These are phyloP conservation scores for Anolis carolinensis DNA, from an alignment of 2,113 vertebrate genomes.

Conservation along the genomic window DNA sequence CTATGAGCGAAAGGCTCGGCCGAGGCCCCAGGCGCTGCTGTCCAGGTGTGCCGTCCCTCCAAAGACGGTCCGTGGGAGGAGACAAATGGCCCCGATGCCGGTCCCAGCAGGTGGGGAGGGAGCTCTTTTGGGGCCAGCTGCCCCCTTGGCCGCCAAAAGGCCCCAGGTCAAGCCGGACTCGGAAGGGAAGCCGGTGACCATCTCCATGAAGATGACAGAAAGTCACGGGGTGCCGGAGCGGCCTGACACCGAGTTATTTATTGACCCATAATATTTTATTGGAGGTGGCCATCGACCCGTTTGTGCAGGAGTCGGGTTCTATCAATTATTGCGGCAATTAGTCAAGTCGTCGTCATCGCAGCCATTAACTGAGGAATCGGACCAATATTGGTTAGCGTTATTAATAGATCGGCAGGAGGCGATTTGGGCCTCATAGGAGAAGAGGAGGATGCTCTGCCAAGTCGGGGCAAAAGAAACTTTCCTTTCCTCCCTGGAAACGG, in stretches of 20 bases:
- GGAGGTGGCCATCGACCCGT: constrained; percentile 83
- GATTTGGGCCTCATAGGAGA: constrained; percentile 31
- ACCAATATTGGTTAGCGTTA: constrained; percentile 73
- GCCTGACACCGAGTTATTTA: constrained; percentile 75
- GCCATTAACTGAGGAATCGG: constrained; percentile 72
- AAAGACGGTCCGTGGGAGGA: constrained; percentile 71
- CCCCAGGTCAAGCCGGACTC: constrained; percentile 72
- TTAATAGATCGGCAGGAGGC: constrained; percentile 58
- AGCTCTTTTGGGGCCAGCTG: constrained; percentile 78
- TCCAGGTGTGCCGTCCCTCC: constrained; percentile 74
- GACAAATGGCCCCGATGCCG: constrained; percentile 72
- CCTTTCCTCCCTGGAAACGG: not conserved
- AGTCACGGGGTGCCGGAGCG: constrained; percentile 23
- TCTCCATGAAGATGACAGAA: not conserved
- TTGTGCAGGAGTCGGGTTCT: constrained; percentile 78
- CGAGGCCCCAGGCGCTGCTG: constrained; percentile 63
- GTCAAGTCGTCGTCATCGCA: constrained; percentile 80
- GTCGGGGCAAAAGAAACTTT: constrained; percentile 17
- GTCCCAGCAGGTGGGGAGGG: constrained; percentile 54
- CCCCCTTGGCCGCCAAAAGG: constrained; percentile 49
- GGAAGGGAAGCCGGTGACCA: constrained; percentile 33
- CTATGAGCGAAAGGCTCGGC: constrained; percentile 35
- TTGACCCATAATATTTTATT: constrained; percentile 81
- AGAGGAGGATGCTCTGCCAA: constrained; percentile 46
- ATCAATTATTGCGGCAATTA: constrained; percentile 94